Percentiles rank a stretch among this genome's conserved stretches.
These are phyloP conservation scores for Plagodis dolabraria DNA, from an alignment of 2,888 invertebrate genomes.

Conservation along the genomic window DNA sequence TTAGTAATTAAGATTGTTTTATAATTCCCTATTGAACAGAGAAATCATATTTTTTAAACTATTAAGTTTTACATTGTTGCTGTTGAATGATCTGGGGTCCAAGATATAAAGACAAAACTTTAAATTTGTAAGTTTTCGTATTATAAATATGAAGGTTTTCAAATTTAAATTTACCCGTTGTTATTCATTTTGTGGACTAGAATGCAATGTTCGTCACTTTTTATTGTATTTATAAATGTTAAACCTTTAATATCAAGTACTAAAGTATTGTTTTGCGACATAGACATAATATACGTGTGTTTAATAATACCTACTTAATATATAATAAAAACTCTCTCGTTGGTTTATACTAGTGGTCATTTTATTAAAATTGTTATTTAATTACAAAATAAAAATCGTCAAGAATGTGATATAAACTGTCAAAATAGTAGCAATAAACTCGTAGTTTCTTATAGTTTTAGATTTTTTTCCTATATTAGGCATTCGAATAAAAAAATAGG, in stretches of 20 bases:
- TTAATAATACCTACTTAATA: neutral
- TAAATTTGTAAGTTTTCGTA: slow-evolving; percentile 49
- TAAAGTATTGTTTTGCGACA: slow-evolving; percentile 30
- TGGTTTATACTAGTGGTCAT: slow-evolving; percentile 5
- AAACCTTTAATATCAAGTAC: slow-evolving; percentile 15
- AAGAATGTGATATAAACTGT: slow-evolving; percentile 63
- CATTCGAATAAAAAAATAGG: slow-evolving; percentile 49
- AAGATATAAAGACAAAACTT: slow-evolving; percentile 62
- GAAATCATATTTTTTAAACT: slow-evolving; percentile 68
- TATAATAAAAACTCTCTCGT: neutral
- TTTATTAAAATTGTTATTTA: slow-evolving; percentile 28
- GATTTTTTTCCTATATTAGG: slow-evolving; percentile 39
- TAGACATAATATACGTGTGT: too few species aligned
- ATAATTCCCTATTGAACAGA: slow-evolving; percentile 64
- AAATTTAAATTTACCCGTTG: slow-evolving; percentile 45
- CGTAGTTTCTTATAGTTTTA: slow-evolving; percentile 47
- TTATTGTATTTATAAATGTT: slow-evolving; percentile 27
- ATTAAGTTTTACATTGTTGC: slow-evolving; percentile 73
- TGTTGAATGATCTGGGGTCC: slow-evolving; percentile 77
- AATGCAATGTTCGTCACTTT: slow-evolving; percentile 30
- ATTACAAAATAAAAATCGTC: slow-evolving; percentile 47
- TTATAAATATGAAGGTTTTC: slow-evolving; percentile 28
- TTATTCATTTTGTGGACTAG: slow-evolving; percentile 38
- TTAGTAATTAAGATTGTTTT: slow-evolving; percentile 73
- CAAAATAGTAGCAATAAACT: slow-evolving; percentile 48